Evolutionary conservation across 2,113 vertebrate species (phyloP), one percentile per base, ranked within the genome.

Genomic region (Pao palembangensis): DNA sequence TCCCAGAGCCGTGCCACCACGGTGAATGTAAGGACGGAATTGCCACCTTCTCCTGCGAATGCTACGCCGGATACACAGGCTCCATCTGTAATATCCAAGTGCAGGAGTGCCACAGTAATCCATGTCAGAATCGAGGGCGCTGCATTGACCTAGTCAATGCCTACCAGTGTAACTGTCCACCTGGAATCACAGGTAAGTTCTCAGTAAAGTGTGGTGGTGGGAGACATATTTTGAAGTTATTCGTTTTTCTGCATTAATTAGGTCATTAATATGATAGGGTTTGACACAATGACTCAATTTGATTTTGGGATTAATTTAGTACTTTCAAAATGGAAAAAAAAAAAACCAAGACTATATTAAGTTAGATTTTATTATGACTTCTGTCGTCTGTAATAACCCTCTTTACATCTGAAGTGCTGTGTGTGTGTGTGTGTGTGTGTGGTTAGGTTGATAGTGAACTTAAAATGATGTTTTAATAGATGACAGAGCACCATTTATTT

Each of bases 11-110:
- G 0, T 98, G 96, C 80, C 95, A 98, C 86, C 90, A 98, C 0
- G 96, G 96, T 34, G 77, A 79, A 10, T 98, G 95, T 70, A 92
- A 90, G 52, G 96, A 98, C 3, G 94, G 94, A 43, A 98, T 98
- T 0, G 94, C 94, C 55, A 94, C 93, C 0, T 98, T 85, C 82
- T 92, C 88, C 0, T 98, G 96, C 46, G 65, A 94, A 28, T 98
- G 96, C 78, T 51, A 73, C 1, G 89, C 92, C 0, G 96, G 96
- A 11, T 98, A 94, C 87, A 94, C 92, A 55, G 95, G 95, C 1
- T 89, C 90, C 79, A 98, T 98, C 70, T 98, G 96, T 82, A 94
- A 91, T 0, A 91, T 92, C 83, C 96, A 95, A 87, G 90, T 97
- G 6, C 87, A 94, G 0, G 96, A 98, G 65, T 98, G 96, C 67